Base-by-base conservation (phyloP, 2,113 vertebrate genomes). In the Pygoscelis antarcticus region DNA sequence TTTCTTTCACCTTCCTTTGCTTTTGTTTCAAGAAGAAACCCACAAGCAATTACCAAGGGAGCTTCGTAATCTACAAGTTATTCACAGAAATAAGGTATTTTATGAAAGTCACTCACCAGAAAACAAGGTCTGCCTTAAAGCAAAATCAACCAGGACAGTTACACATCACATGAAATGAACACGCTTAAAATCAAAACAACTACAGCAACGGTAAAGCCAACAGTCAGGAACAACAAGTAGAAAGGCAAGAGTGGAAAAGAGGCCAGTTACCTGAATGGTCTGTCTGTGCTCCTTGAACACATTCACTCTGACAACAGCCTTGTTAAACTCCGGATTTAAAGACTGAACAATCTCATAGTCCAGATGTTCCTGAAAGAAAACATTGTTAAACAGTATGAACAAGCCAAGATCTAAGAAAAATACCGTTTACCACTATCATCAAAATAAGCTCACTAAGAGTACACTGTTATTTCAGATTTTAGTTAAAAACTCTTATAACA, bases 331-430 rank as follows among this genome's bases (percentile, higher is more conserved):
- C 0, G 99, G 99, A 84, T 99, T 99, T 88, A 99, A 97, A 44
- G 99, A 99, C 97, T 99, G 99, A 95, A 99, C 99, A 38, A 99
- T 99, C 97, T 99, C 99, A 87, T 99, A 99, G 96, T 99, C 99
- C 49, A 99, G 97, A 89, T 99, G 99, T 84, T 99, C 99, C 99
- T 99, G 84, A 42, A 58, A 93, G 54, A 83, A 9, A 72, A 49
- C 38, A 71, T 29, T 58, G 47, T 69, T 81, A 91, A 92, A 94
- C 36, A 42, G 14, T 0, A 60, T 7, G 54, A 81, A 70, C 32
- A 87, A 79, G 40, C 7, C 22, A 52, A 76, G 44, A 82, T 9
- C 13, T 15, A 65, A 69, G 42, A 29, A 92, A 92, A 90, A 38
- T 6, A 68, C 1, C 0, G 2, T 44, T 32, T 57, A 38, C 2